Base-by-base conservation (phyloP, 1,140 invertebrate species). In the Danaus plexippus region DNA sequence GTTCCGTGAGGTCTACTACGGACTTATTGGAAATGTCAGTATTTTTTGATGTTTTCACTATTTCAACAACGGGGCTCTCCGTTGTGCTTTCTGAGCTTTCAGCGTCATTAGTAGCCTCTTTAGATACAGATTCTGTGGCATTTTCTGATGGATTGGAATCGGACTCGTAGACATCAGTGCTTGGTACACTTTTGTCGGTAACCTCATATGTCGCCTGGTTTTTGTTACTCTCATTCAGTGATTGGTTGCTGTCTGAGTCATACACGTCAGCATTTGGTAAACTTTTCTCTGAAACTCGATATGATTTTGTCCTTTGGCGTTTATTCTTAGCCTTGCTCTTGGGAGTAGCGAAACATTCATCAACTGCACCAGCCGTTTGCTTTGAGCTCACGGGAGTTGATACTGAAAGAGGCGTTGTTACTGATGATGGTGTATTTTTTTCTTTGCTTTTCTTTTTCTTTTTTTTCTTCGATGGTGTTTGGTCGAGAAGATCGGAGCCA, bases 261-360 rank as follows among this genome's bases (percentile, higher is more conserved):
- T 84, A 85, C 15, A 83, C 71, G 68, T 86, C 83, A 6, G 71
- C 64, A 66, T 61, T 78, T 11, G 75, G 75, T 54, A 83, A 64
- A 63, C 66, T 73, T 66, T 71, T 77, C n/a, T 74, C 66, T 15
- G 73, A 64, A 12, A 77, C 73, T 45, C 59, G 58, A 63, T 78
- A 76, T 46, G 73, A 71, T 73, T 82, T 84, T 18, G 61, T 66
- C 62, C 71, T 83, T 50, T 77, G 71, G 11, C 68, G 72, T 53
- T 82, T 85, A 54, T 82, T 80, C 52, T 82, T 85, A 7, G 71
- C 73, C 72, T 88, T 88, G 63, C 74, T 77, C 68, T 87, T 87
- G 47, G 87, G 87, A 63, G 86, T 88, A 3, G 80, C 84, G 73
- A 88, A 88, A 62, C 75, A 82, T 68, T 72, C 74, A 44, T 83